A percentile compares a stretch with the other conserved stretches of the same genome.
Conservation (phyloP, 2,113 vertebrate genomes). For the Monarcha castaneiventris region DNA sequence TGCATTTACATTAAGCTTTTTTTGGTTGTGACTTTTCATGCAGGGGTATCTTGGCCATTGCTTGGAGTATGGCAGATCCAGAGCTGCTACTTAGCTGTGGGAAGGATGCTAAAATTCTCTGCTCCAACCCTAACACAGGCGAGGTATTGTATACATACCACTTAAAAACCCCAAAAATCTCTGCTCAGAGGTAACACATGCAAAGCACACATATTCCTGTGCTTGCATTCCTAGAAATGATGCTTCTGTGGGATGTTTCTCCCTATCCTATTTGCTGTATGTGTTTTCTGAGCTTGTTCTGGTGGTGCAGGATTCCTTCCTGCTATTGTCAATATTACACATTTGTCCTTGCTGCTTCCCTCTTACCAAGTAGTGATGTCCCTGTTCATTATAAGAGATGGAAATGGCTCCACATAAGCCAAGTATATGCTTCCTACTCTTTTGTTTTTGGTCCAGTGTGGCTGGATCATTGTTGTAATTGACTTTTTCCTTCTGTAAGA, state of each 20-base stretch:
- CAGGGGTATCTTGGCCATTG: conserved; percentile 90
- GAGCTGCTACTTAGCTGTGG: conserved; percentile 94
- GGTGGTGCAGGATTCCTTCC: not conserved
- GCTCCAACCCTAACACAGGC: conserved; percentile 93
- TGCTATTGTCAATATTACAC: accelerated
- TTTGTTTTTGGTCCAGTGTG: not conserved
- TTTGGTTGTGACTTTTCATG: not conserved
- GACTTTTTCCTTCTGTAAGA: not conserved
- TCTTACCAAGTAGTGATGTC: not conserved
- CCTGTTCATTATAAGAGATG: not conserved
- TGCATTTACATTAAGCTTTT: not conserved
- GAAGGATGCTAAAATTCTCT: conserved; percentile 94
- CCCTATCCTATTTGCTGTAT: accelerated
- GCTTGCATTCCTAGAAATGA: not conserved
- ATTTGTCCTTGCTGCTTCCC: not conserved
- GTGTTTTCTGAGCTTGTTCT: not conserved
- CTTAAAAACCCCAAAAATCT: not conserved
- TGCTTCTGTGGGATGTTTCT: not conserved
- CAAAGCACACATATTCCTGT: not conserved
- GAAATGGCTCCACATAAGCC: not conserved
- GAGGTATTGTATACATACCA: conserved; percentile 77
- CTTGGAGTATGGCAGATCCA: conserved; percentile 92
- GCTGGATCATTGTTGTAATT: not conserved
- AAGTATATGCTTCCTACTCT: not conserved
- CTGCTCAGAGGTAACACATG: not conserved